phyloP scores from a whole-genome alignment of 1,140 invertebrate species.

The Caenorhabditis inopinata region DNA sequence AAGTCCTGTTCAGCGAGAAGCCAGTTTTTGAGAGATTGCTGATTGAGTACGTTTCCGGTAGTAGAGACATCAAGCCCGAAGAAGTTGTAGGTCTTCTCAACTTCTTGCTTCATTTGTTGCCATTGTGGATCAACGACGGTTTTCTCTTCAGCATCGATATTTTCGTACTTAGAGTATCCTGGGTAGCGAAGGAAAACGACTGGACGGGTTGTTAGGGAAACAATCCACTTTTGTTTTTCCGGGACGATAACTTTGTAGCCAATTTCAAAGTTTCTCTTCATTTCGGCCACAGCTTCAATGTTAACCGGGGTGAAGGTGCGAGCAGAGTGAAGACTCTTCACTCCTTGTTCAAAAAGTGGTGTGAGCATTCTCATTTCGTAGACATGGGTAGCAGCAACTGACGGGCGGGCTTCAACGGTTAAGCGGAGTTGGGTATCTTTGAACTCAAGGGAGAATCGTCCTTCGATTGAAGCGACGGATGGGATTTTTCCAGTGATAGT shows the following conservation, averaged over 20 bases:
- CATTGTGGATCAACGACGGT: constrained; percentile 43
- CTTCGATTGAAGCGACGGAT: constrained; percentile 45
- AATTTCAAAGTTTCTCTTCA: neutral
- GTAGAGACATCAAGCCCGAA: neutral
- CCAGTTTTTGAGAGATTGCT: constrained; percentile 1
- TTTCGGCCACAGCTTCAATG: constrained; percentile 14
- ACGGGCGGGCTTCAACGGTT: constrained; percentile 41
- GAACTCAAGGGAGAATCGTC: constrained; percentile 37
- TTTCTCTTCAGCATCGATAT: constrained; percentile 49
- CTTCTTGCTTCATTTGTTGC: neutral
- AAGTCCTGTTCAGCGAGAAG: constrained; percentile 36
- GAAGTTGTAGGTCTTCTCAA: neutral
- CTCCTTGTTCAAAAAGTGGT: constrained; percentile 50
- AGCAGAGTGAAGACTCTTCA: constrained; percentile 47
- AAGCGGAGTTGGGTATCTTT: neutral
- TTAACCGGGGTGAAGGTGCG: constrained; percentile 51
- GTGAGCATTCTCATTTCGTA: constrained; percentile 50
- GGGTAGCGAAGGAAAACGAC: constrained; percentile 47
- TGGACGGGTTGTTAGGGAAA: constrained; percentile 43
- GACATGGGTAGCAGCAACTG: constrained; percentile 39
- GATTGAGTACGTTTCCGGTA: constrained; percentile 21
- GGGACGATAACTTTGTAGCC: constrained; percentile 39
- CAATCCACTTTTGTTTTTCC: constrained; percentile 38
- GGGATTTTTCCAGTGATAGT: constrained; percentile 44
- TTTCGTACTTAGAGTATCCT: constrained; percentile 28